Evolutionary conservation across 2,113 vertebrate genomes (phyloP), one percentile per base, ranked within the genome.

Genomic region (Physeter macrocephalus): DNA sequence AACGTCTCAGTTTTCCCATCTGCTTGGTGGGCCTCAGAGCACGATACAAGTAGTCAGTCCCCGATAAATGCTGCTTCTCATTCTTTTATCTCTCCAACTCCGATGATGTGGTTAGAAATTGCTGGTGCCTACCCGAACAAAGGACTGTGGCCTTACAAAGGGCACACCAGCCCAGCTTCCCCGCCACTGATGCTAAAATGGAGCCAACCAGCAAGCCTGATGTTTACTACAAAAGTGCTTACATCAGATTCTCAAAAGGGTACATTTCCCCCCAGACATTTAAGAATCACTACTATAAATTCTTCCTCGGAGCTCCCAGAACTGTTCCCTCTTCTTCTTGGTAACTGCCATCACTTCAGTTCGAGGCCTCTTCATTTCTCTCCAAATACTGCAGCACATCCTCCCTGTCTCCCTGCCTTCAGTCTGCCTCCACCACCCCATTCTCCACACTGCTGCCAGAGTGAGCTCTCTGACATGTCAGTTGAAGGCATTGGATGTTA

Each of bases 381-480:
- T 41, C 20, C 27, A n/a, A 85, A 61, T 75, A 69, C 96, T 52
- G 10, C 3, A 61, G 59, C 20, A 25, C 4, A 11, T 25, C 21
- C 54, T 21, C 14, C 9, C 21, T 49, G 29, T 95, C 80, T 90
- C 89, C 0, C 0, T 69, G 21, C 69, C 64, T 77, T 11, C 1
- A 0, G 3, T 23, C 17, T 25, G 11, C 18, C 3, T 46, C 41
- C 0, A 0, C 13, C 5, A 0, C 0, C 9, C 12, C 20, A 10
- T 20, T 41, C 1, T 64, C 39, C 5, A 1, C 6, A 8, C 11
- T 25, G 17, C 78, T 21, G 61, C 46, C 0, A 0, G 9, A 34
- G 29, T 8, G 31, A n/a, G 52, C 25, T 1, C 75, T 59, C 49
- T 9, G 29, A 36, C 20, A 12, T 1, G 7, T 31, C 62, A 23